These are phyloP conservation scores for Opisthograptis luteolata DNA, from an alignment of 2,888 invertebrate species.

Conservation along the genomic window DNA sequence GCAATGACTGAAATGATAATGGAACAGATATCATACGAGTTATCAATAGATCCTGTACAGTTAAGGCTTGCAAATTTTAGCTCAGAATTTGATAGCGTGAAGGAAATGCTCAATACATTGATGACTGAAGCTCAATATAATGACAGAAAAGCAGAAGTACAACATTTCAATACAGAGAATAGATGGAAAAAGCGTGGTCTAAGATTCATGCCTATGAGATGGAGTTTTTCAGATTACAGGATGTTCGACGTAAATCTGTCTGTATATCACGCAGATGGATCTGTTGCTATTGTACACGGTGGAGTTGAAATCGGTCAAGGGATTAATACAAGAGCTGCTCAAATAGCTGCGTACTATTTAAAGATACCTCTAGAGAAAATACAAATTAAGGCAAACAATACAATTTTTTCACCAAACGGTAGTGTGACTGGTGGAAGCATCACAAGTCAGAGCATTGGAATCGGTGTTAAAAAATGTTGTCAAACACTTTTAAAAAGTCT, in stretches of 20 bases:
- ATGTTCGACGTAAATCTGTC: constrained; percentile 35
- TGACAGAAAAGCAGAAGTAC: constrained; percentile 70
- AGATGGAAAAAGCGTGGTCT: constrained; percentile 89
- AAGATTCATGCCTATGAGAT: constrained; percentile 84
- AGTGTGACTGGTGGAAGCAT: constrained; percentile 86
- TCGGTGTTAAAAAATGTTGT: constrained; percentile 44
- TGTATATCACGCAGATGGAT: constrained; percentile 79
- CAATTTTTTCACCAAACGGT: constrained; percentile 85
- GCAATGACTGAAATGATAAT: constrained; percentile 84
- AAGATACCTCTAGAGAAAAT: constrained; percentile 86
- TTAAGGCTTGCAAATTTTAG: constrained; percentile 82
- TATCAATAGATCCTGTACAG: constrained; percentile 82
- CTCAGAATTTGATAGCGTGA: constrained; percentile 45
- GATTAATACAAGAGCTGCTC: constrained; percentile 87
- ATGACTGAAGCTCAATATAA: constrained; percentile 79
- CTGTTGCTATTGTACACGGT: constrained; percentile 84
- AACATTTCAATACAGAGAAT: constrained; percentile 85
- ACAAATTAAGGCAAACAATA: constrained; percentile 86
- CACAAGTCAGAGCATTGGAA: constrained; percentile 48
- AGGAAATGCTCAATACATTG: constrained; percentile 77
- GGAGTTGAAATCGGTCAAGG: constrained; percentile 83
- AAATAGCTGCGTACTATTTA: constrained; percentile 86
- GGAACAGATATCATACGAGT: constrained; percentile 84
- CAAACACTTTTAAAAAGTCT: constrained; percentile 39
- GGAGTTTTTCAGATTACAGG: constrained; percentile 51